These are phyloP conservation scores for Pogonocichla stellata DNA, from an alignment of 2,113 vertebrate species.

Conservation along the genomic window DNA sequence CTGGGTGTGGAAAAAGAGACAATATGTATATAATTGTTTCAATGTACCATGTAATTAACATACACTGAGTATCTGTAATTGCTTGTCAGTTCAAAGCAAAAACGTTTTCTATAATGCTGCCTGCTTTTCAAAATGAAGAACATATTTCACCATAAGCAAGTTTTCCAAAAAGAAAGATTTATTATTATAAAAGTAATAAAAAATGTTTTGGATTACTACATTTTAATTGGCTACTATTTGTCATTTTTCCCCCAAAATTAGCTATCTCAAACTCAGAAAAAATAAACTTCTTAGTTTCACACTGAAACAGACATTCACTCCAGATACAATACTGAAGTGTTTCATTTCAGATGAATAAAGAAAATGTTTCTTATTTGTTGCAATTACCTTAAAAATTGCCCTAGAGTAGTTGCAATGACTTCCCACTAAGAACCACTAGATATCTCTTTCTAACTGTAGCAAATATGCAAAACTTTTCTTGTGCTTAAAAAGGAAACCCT, in stretches of 20 bases:
- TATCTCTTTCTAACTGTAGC: background rate
- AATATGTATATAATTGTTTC: constrained; percentile 6
- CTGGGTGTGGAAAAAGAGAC: background rate
- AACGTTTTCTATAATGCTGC: background rate
- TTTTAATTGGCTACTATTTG: background rate
- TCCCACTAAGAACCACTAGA: background rate
- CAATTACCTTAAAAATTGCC: background rate
- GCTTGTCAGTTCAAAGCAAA: background rate
- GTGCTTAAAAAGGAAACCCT: accelerated
- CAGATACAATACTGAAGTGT: background rate
- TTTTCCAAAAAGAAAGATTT: background rate
- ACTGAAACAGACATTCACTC: background rate
- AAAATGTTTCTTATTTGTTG: background rate
- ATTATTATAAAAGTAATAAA: background rate
- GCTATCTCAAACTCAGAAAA: background rate
- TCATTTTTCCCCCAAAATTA: background rate
- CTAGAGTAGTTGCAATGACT: background rate
- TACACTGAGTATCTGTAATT: background rate
- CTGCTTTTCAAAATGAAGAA: background rate
- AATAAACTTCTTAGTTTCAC: background rate
- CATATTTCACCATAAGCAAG: background rate
- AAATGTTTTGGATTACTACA: accelerated
- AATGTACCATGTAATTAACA: background rate
- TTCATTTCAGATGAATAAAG: background rate
- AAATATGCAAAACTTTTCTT: background rate